Percentiles rank a stretch among this genome's conserved stretches.
Evolutionary conservation across 1,140 invertebrate species (phyloP).

Genomic region (Drosophila willistoni): DNA sequence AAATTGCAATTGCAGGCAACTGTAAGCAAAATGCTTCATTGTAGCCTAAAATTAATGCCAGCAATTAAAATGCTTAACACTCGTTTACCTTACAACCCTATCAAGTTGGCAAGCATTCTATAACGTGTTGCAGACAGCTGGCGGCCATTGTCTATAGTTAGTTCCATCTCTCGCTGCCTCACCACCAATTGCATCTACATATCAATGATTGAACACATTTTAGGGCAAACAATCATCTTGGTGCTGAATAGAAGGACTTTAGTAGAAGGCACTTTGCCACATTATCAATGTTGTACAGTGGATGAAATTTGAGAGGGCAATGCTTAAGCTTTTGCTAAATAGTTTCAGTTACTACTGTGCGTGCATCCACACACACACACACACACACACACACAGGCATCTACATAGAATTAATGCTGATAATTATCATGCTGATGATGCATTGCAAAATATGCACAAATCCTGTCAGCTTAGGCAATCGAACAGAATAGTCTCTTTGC

Average conservation of each 20-base stretch:
- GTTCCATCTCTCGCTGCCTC: background rate
- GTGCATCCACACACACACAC: background rate
- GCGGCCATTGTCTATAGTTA: conserved; percentile 40
- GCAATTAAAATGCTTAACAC: conserved; percentile 63
- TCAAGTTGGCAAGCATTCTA: conserved; percentile 24
- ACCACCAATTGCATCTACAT: background rate
- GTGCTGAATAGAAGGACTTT: background rate
- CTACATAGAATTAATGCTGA: conserved; percentile 33
- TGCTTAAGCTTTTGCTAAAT: background rate
- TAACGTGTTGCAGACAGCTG: conserved; percentile 34
- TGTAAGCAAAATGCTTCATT: conserved; percentile 18
- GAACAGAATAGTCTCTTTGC: conserved; percentile 28
- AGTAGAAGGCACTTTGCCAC: background rate
- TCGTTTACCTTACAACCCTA: conserved; percentile 41
- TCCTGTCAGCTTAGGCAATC: conserved; percentile 44
- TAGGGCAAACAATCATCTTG: conserved; percentile 3
- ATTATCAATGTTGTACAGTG: background rate
- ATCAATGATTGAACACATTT: conserved; percentile 9
- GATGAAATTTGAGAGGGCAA: background rate
- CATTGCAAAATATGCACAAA: conserved; percentile 40
- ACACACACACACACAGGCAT: background rate
- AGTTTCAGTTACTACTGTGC: background rate
- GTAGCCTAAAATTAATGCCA: conserved; percentile 48
- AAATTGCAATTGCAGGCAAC: background rate
- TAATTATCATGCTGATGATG: conserved; percentile 42